These are phyloP conservation scores for Acrobasis suavella DNA, from an alignment of 2,888 invertebrate species.

Conservation along the genomic window DNA sequence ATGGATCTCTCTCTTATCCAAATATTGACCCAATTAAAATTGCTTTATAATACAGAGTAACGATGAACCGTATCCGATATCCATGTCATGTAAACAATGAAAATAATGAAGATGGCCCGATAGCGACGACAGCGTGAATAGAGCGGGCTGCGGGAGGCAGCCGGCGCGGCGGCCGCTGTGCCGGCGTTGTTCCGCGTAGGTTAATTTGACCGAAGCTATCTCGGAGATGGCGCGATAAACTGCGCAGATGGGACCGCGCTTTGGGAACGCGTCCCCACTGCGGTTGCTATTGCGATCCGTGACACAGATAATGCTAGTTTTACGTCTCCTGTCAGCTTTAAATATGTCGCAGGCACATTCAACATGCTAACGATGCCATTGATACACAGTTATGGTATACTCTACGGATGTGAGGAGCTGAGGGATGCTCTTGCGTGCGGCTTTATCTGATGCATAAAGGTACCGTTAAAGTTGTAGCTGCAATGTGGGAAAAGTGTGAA, in stretches of 20 bases:
- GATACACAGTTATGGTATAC: conserved; percentile 34
- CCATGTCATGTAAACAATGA: conserved; percentile 55
- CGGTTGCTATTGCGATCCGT: conserved; percentile 60
- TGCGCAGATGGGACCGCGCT: conserved; percentile 51
- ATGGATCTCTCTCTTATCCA: conserved; percentile 38
- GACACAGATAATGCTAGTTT: conserved; percentile 62
- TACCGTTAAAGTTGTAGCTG: conserved; percentile 61
- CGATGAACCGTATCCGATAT: conserved; percentile 41
- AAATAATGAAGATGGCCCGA: conserved; percentile 48
- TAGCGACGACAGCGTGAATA: conserved; percentile 44
- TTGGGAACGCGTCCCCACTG: conserved; percentile 40
- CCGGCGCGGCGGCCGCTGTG: conserved; percentile 31
- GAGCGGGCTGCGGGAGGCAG: conserved; percentile 40
- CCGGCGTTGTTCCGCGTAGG: conserved; percentile 36
- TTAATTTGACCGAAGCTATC: conserved; percentile 56
- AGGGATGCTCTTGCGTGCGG: conserved; percentile 24
- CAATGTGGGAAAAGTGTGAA: conserved; percentile 70
- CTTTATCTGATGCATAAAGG: conserved; percentile 31
- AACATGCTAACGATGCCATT: conserved; percentile 36
- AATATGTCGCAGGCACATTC: conserved; percentile 41
- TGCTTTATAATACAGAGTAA: conserved; percentile 48
- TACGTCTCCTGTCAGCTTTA: conserved; percentile 55
- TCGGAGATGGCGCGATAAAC: conserved; percentile 53
- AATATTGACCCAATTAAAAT: conserved; percentile 49
- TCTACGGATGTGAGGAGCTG: conserved; percentile 20